Evolutionary conservation across 2,113 vertebrate genomes (phyloP), one percentile per base, ranked within the genome.

Genomic region (Ancistrus triradiatus): DNA sequence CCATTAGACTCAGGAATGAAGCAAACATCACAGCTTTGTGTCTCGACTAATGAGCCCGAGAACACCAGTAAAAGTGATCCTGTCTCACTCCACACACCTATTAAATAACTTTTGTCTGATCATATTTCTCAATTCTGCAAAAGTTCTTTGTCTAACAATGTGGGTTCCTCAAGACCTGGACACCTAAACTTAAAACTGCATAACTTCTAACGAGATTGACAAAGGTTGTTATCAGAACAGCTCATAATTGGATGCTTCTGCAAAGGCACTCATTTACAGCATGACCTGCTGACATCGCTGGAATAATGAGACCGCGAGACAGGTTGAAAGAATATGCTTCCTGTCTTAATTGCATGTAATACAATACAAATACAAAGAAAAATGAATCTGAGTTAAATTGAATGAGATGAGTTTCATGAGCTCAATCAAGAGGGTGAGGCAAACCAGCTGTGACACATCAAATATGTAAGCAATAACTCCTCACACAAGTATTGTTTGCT

Each of bases 11-110:
- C 73, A 63, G 77, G 75, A 77, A 68, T 59, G 49, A 79, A 68
- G 69, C 75, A 84, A 83, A 85, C 81, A 78, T 80, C 66, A 74
- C 76, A 80, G 73, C 72, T 63, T 63, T 53, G 66, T 75, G 68
- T 59, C 75, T 68, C 63, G 60, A 37, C 72, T 87, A 85, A 84
- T 79, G 81, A 86, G 83, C 67, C 50, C 61, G 66, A 74, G 73
- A 70, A 77, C 79, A 66, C 69, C 51, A 58, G 72, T 70, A 62
- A 58, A 72, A 78, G 69, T 80, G 81, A 84, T 84, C 70, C 76
- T 24, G 56, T 75, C 69, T 78, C 77, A 70, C 72, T 65, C 66
- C 50, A 50, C 64, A 69, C 64, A 69, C 78, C 85, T 82, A 84
- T 86, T 87, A 86, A 77, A 77, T 81, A 81, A 63, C 71, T 74